These are phyloP conservation scores for Habropoda laboriosa DNA, from an alignment of 1,140 invertebrate genomes.

Conservation along the genomic window DNA sequence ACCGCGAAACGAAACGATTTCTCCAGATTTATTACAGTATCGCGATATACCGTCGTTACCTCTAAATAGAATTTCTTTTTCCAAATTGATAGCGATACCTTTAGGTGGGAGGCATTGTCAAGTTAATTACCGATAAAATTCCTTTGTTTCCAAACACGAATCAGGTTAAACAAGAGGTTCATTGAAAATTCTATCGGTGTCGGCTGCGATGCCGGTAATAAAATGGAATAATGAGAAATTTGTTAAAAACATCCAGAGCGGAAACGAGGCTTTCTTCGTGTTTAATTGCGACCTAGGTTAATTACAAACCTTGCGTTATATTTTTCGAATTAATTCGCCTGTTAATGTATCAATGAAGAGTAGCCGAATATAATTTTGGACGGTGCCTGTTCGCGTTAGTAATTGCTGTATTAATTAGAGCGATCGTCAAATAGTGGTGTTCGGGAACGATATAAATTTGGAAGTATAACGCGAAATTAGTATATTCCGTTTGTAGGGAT, in stretches of 20 bases:
- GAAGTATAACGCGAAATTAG: constrained; percentile 32
- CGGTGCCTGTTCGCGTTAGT: constrained; percentile 1
- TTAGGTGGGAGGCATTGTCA: neutral
- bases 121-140: constrained; percentile 3
- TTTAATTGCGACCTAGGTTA: neutral
- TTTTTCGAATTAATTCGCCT: neutral
- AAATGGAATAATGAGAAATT: constrained; percentile 36
- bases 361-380: constrained; percentile 14
- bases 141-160: neutral
- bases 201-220: neutral
- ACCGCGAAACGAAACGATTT: neutral
- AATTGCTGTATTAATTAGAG: constrained; percentile 46
- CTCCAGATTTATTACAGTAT: neutral
- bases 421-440: constrained; percentile 34
- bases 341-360: neutral
- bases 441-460: constrained; percentile 36
- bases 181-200: constrained; percentile 20
- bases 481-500: constrained; percentile 1
- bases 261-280: neutral
- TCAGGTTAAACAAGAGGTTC: neutral
- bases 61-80: neutral
- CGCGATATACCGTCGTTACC: neutral
- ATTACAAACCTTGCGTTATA: constrained; percentile 21
- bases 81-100: too few species aligned
- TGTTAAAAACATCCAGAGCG: neutral